Conservation (phyloP, 2,113 vertebrate species). For the Phrynosoma blainvillii region DNA sequence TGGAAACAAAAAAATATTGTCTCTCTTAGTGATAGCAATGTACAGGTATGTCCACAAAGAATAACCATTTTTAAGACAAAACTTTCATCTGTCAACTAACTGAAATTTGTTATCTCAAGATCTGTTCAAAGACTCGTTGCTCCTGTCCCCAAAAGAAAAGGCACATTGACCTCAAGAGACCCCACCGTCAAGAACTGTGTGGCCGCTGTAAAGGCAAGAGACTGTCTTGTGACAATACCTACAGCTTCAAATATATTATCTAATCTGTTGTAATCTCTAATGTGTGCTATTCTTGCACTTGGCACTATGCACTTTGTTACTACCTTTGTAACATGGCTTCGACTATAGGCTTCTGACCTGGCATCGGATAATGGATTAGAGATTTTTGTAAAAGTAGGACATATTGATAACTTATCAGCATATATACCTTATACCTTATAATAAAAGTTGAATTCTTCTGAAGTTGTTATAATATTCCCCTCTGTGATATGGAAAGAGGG, state of each 20-base stretch:
- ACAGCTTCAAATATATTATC: constrained; percentile 91
- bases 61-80: background rate
- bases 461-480: background rate
- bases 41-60: background rate
- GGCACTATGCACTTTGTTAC: constrained; percentile 34
- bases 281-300: background rate
- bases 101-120: constrained; percentile 70
- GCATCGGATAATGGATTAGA: constrained; percentile 70
- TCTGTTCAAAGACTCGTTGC: constrained; percentile 86
- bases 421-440: constrained; percentile 45
- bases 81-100: background rate
- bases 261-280: constrained; percentile 63
- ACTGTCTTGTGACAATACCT: constrained; percentile 91
- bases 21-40: too few relatives aligned
- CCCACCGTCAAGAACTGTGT: constrained; percentile 93
- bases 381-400: constrained; percentile 67
- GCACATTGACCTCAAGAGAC: constrained; percentile 88
- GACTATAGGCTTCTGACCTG: constrained; percentile 73
- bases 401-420: constrained; percentile 19
- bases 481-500: background rate
- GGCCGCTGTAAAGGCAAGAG: constrained; percentile 91
- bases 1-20: background rate
- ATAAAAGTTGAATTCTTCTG: constrained; percentile 58
- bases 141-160: constrained; percentile 89
- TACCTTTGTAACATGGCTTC: constrained; percentile 47